These are phyloP conservation scores for Folsomia manolachei DNA, from an alignment of 2,888 invertebrate genomes.

Conservation along the genomic window DNA sequence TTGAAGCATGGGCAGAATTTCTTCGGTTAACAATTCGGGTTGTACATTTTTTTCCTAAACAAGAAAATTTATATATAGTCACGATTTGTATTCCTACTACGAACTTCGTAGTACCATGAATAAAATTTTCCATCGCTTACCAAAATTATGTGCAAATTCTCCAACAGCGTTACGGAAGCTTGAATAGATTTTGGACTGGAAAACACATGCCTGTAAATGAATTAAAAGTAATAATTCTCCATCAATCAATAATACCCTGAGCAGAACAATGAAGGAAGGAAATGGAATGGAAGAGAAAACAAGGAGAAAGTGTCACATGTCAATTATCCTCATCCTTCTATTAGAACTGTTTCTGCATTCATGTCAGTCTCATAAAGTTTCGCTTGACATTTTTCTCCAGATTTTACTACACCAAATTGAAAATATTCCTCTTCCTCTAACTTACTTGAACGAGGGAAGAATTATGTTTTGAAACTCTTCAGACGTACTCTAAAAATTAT, in stretches of 20 bases:
- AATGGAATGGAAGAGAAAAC: constrained; percentile 60
- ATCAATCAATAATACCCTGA: not conserved
- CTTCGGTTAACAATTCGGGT: constrained; percentile 69
- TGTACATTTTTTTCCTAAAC: constrained; percentile 81
- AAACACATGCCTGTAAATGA: constrained; percentile 64
- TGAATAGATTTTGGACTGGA: constrained; percentile 75
- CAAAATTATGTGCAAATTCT: constrained; percentile 83
- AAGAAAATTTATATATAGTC: no score
- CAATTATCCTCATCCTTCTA: not conserved
- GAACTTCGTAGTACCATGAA: no score
- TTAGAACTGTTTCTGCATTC: not conserved
- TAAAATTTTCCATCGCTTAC: no score
- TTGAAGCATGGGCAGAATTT: constrained; percentile 82
- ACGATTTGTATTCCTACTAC: no score
- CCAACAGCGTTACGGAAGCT: constrained; percentile 81
- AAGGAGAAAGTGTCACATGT: not conserved
- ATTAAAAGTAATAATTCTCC: not conserved
- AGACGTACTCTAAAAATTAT: constrained; percentile 3
- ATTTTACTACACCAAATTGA: not conserved
- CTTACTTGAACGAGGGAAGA: constrained; percentile 18
- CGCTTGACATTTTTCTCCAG: not conserved
- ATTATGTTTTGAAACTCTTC: constrained; percentile 20
- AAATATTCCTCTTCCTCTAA: no score
- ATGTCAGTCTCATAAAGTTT: not conserved
- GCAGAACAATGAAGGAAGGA: constrained; percentile 61